These are phyloP conservation scores for Hippocampus comes DNA, from an alignment of 2,113 vertebrate genomes.

Conservation along the genomic window DNA sequence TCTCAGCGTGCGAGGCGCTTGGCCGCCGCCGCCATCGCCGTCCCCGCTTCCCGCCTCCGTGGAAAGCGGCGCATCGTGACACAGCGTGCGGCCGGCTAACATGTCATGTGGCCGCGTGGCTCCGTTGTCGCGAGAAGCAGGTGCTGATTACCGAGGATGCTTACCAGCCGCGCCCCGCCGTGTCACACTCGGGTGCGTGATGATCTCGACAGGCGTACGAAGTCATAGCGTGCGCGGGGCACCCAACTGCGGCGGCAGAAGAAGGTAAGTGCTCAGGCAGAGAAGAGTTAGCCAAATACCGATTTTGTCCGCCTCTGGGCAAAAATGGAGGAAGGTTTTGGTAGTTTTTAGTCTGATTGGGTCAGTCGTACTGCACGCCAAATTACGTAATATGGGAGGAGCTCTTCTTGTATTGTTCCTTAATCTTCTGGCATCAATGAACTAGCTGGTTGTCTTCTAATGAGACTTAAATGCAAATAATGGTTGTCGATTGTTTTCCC, in stretches of 20 bases:
- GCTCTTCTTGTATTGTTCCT: no score
- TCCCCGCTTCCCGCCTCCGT: constrained; percentile 18
- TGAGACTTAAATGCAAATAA: no score
- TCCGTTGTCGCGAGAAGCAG: constrained; percentile 61
- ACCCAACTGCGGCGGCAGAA: constrained; percentile 24
- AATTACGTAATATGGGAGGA: no score
- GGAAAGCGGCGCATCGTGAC: constrained; percentile 48
- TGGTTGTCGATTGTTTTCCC: no score
- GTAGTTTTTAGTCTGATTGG: neutral
- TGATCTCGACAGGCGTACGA: constrained; percentile 34
- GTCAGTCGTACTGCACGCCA: no score
- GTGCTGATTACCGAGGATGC: constrained; percentile 68
- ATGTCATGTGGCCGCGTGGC: constrained; percentile 55
- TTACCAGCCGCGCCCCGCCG: constrained; percentile 52
- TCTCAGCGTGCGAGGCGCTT: constrained; percentile 50
- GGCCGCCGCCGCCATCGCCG: constrained; percentile 18
- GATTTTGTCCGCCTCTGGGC: neutral
- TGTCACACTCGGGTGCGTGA: constrained; percentile 56
- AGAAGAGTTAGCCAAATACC: neutral
- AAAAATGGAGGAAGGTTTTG: neutral
- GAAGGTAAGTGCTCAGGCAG: constrained; percentile 38
- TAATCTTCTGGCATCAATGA: no score
- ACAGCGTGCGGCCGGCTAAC: constrained; percentile 52
- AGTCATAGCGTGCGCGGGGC: constrained; percentile 19
- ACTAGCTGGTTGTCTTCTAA: no score